Evolutionary conservation across 2,797 vertebrate genomes (phyloP).

Genomic region (Microchirus variegatus): DNA sequence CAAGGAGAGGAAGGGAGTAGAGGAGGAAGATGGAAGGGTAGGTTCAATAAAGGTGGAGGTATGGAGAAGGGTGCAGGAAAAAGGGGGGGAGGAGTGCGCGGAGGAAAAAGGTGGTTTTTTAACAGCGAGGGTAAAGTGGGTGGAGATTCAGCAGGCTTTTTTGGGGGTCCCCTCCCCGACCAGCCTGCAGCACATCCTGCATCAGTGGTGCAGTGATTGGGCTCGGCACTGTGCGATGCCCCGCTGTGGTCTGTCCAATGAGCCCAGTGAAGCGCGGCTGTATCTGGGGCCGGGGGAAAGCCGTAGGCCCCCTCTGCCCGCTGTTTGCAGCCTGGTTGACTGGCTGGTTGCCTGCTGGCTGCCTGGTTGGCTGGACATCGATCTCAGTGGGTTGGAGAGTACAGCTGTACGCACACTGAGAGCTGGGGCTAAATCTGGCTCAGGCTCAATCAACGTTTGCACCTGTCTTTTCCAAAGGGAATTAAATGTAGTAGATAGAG

Average conservation of each 20-base stretch:
- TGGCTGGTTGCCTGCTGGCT: constrained; percentile 72
- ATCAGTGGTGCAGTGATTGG: constrained; percentile 69
- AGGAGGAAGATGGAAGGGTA: constrained; percentile 43
- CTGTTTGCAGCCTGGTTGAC: constrained; percentile 73
- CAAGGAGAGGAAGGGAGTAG: constrained; percentile 77
- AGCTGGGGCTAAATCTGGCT: constrained; percentile 80
- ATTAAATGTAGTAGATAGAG: constrained; percentile 80
- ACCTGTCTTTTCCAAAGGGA: constrained; percentile 82
- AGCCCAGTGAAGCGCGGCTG: constrained; percentile 77
- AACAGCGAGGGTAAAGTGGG: constrained; percentile 50
- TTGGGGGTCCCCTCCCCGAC: constrained; percentile 52
- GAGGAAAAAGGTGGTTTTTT: constrained; percentile 79
- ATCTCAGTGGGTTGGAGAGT: constrained; percentile 89
- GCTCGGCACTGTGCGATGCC: constrained; percentile 69
- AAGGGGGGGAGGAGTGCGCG: constrained; percentile 53
- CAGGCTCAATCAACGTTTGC: constrained; percentile 80
- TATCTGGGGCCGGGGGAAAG: constrained; percentile 69
- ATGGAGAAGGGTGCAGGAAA: constrained; percentile 45
- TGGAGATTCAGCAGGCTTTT: constrained; percentile 53
- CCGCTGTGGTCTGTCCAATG: constrained; percentile 76
- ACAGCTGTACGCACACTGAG: constrained; percentile 88
- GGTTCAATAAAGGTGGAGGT: constrained; percentile 77
- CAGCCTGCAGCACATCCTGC: constrained; percentile 64
- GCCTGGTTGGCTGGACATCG: constrained; percentile 85
- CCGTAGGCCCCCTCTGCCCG: constrained; percentile 72